Evolutionary conservation across 2,888 invertebrate species (phyloP), one percentile per base, ranked within the genome.

Genomic region (Pheosia tremula): DNA sequence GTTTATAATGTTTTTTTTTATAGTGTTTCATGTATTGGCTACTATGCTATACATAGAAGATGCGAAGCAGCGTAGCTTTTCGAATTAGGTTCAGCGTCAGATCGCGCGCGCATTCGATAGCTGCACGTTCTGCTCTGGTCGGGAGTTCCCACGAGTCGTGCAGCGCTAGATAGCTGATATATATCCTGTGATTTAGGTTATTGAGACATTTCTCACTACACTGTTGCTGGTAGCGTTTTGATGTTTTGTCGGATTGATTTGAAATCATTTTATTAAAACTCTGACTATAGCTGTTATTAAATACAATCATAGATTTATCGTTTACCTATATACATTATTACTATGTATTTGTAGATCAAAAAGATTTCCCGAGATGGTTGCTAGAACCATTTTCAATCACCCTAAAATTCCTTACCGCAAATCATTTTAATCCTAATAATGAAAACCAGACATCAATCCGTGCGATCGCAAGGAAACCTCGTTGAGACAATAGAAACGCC

Each of bases 401-500:
- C 43, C 8, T 4, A 43, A 43, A 43, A 9, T 6, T 5, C 3
- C 39, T 4, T 43, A 9, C 8, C 43, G 8, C n/a, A 47, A n/a
- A 47, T 47, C 4, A 47, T 5, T 11, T 6, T 4, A 47, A 47
- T n/a, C 11, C 4, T 47, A 47, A 47, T n/a, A 43, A 4, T 9
- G 11, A 47, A 11, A 53, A 53, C 11, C 37, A 53, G 37, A 38
- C 11, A 11, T 53, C 37, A 24, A 50, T 53, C 37, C 11, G 41
- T 38, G 24, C 41, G 50, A 58, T 58, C 39, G 56, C 56, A 37
- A 50, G 50, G 57, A 53, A 56, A 62, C 53, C 52, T 57, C 53
- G 39, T 38, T 9, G 52, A 66, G 63, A 63, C 60, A 63, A 62
- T 62, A 59, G 59, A 62, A 60, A 57, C 45, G 54, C 39, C 58